phyloP scores from a whole-genome alignment of 1,140 invertebrate species.

The Drosophila oshimai region DNA sequence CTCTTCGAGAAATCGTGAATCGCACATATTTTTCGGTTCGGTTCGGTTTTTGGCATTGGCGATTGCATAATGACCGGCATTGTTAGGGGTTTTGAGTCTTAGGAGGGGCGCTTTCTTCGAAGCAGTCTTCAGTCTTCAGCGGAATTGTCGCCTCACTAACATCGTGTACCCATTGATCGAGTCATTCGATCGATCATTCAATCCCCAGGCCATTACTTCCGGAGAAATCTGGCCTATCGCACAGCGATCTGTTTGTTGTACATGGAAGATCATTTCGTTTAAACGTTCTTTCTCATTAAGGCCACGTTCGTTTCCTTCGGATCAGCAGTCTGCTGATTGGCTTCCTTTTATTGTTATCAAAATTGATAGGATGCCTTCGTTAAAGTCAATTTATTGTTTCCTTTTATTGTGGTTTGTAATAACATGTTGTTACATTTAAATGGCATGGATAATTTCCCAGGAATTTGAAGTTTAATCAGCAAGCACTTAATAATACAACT shows the following conservation, averaged over 20 bases:
- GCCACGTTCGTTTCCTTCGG: constrained; percentile 1
- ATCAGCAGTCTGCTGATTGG: constrained; percentile 4
- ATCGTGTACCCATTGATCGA: background rate
- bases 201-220: constrained; percentile 4
- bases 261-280: background rate
- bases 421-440: constrained; percentile 1
- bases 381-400: background rate
- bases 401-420: constrained; percentile 1
- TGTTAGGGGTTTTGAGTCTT: constrained; percentile 7
- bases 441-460: background rate
- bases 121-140: background rate
- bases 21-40: background rate
- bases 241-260: background rate
- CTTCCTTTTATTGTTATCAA: constrained; percentile 30
- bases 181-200: background rate
- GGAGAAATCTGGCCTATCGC: constrained; percentile 24
- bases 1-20: constrained; percentile 14
- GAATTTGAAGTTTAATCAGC: background rate
- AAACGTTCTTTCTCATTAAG: constrained; percentile 14
- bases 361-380: background rate
- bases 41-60: constrained; percentile 22
- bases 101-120: background rate
- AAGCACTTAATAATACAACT: background rate
- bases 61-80: constrained; percentile 34
- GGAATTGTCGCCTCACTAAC: background rate